Base-by-base conservation (phyloP, 2,113 vertebrate genomes). In the Eleginops maclovinus region DNA sequence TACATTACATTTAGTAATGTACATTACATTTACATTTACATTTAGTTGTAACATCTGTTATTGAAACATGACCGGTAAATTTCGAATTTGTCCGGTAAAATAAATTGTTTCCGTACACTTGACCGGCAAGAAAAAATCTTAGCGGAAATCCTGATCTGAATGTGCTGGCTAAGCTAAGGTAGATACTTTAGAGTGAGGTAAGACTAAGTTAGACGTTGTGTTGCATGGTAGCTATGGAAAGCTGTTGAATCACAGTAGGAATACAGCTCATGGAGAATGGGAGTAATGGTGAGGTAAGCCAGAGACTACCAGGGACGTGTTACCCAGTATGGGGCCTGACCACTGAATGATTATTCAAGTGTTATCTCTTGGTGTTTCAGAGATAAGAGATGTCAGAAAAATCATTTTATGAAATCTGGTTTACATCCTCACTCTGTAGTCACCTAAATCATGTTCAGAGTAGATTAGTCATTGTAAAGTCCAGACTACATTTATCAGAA, bases 241-340 rank as follows among this genome's bases (percentile, higher is more conserved):
- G 26, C 28, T 0, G 53, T 9, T 80, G 21, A 81, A 79, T 79
- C 72, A 64, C 15, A 12, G 21, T 63, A 26, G 15, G 59, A 73
- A 53, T 66, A 56, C 62, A n/a, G 49, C 75, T 46, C 21, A 81
- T 80, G 67, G 51, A 66, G 80, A 80, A 70, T 81, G 24, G 47
- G 79, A 80, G 79, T 82, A 55, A 82, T 65, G 74, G 53, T 79
- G 63, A 77, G 22, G 26, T 9, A 61, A 75, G 44, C 62, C 47
- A 44, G 31, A 69, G 22, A 19, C 21, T 19, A 50, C 68, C 74
- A 77, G 64, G 73, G 76, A 72, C 77, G 71, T 69, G 13, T 86
- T 60, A 74, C 12, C 24, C 31, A 36, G 43, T 31, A 51, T 58
- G 11, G 12, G 40, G 19, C 24, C 26, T 28, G 80, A 84, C 62